Conservation (phyloP, 64 coral and sea anemone genomes). For the Stichodactyla mertensii region DNA sequence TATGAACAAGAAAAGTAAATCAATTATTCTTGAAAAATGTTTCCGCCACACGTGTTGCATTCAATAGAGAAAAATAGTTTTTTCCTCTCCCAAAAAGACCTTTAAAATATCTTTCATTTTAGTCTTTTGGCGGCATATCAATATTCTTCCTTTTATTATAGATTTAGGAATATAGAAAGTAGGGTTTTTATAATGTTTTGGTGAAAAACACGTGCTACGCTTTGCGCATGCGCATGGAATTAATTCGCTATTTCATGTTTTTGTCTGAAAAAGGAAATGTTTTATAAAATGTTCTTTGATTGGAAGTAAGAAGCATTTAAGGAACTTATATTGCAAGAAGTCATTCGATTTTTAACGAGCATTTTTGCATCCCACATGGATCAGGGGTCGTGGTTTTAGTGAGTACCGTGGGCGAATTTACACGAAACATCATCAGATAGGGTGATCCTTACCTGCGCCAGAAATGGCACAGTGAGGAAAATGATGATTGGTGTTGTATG, state of each 20-base stretch:
- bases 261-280: neutral
- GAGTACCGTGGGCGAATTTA: no score
- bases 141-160: neutral
- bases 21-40: no score
- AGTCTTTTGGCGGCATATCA: neutral
- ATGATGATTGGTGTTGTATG: slow-evolving; percentile 76
- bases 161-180: neutral
- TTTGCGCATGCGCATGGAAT: neutral
- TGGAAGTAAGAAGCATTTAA: neutral
- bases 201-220: neutral
- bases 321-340: neutral
- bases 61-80: no score
- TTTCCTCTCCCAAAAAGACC: no score
- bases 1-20: no score
- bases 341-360: neutral
- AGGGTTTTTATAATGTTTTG: neutral
- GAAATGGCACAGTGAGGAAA: slow-evolving; percentile 70
- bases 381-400: neutral
- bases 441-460: slow-evolving; percentile 95
- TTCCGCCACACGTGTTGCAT: no score
- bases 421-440: slow-evolving; percentile 50
- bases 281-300: neutral
- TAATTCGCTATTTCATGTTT: neutral
- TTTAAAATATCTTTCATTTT: no score
- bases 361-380: neutral